phyloP scores from a whole-genome alignment of 2,888 invertebrate genomes.

The Meganola albula region DNA sequence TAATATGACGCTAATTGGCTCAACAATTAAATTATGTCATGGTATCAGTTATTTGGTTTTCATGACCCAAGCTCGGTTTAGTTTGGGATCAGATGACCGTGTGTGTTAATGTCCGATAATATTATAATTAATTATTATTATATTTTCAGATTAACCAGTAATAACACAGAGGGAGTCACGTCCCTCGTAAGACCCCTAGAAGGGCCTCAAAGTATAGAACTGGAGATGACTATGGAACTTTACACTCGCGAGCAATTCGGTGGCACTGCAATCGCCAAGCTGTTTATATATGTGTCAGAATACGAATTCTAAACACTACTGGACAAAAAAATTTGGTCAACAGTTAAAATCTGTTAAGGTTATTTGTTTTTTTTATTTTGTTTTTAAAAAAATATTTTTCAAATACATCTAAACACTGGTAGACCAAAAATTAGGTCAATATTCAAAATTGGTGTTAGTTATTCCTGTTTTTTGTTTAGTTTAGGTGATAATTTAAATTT shows the following conservation, averaged over 20 bases:
- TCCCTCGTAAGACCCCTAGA: slow-evolving; percentile 83
- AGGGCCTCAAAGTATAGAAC: slow-evolving; percentile 94
- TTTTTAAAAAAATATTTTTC: background rate
- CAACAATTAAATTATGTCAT: no score
- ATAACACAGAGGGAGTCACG: slow-evolving; percentile 85
- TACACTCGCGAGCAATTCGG: slow-evolving; percentile 84
- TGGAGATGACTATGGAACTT: slow-evolving; percentile 91
- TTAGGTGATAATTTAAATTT: no score
- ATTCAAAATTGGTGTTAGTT: no score
- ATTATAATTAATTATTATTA: background rate
- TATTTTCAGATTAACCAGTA: slow-evolving; percentile 66
- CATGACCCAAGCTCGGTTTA: no score
- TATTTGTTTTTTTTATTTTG: background rate
- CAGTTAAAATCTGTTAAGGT: slow-evolving; percentile 5
- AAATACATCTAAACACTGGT: background rate
- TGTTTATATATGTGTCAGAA: slow-evolving; percentile 91
- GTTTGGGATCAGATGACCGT: no score
- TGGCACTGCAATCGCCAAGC: slow-evolving; percentile 90
- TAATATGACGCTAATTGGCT: no score
- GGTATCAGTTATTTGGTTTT: no score
- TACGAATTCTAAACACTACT: slow-evolving; percentile 76
- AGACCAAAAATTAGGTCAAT: no score
- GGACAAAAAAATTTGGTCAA: slow-evolving; percentile 5
- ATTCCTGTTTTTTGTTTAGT: no score
- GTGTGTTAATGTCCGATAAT: no score